These are phyloP conservation scores for Branchellion lobata DNA, from an alignment of 2,888 invertebrate species.

Conservation along the genomic window DNA sequence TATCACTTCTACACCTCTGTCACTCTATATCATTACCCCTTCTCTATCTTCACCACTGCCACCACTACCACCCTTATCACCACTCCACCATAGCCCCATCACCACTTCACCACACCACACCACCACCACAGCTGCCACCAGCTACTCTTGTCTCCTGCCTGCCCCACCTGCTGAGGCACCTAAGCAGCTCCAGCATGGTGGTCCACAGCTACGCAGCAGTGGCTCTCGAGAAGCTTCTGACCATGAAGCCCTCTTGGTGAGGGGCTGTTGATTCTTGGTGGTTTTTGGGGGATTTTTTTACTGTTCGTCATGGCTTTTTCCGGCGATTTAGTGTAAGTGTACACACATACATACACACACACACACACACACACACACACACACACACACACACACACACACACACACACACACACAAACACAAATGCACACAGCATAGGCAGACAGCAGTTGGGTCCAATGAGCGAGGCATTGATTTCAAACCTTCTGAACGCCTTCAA, in stretches of 20 bases:
- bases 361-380: neutral
- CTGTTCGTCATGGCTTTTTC: neutral
- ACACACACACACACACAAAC: no score
- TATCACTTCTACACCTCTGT: no score
- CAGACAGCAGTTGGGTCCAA: constrained; percentile 54
- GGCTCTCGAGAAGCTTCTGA: constrained; percentile 79
- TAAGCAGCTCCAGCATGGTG: constrained; percentile 77
- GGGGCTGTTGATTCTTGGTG: neutral
- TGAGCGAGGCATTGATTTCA: constrained; percentile 69
- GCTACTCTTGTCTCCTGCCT: constrained; percentile 75
- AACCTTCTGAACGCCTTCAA: constrained; percentile 77
- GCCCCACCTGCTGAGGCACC: constrained; percentile 76
- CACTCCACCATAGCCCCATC: no score
- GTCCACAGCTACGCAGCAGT: constrained; percentile 94
- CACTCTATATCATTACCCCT: no score
- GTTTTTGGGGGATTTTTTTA: neutral
- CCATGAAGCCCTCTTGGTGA: constrained; percentile 67
- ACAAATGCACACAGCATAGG: constrained; percentile 54
- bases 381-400: neutral
- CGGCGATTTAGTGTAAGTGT: neutral
- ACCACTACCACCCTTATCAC: neutral
- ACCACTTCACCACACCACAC: neutral
- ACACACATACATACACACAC: neutral
- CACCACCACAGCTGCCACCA: constrained; percentile 69
- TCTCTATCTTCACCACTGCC: neutral